Evolutionary conservation across 2,113 vertebrate species (phyloP), one percentile per base, ranked within the genome.

Genomic region (Apteryx mantelli): DNA sequence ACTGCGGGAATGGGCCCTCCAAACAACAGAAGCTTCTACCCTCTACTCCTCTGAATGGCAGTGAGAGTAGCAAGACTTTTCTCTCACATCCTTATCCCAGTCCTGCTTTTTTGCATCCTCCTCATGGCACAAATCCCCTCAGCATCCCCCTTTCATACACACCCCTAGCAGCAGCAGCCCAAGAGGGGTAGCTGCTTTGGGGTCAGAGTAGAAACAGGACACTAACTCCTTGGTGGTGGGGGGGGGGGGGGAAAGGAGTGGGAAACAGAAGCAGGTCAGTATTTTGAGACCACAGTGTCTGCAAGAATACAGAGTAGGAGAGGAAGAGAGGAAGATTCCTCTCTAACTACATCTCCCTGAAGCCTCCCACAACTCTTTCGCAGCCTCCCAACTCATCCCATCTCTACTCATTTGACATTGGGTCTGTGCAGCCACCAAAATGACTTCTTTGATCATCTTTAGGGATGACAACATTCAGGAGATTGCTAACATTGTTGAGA

Each of bases 391-490:
- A 64, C 55, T 91, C 53, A 52, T 86, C 78, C 68, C 79, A n/a
- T 86, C 87, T 88, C 82, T 28, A 9, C 20, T 86, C 68, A 73
- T 40, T 40, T 93, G 50, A 53, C 71, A 94, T 64, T 68, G 90
- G 92, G 60, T 95, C 82, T 74, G 79, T 79, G 70, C 34, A 90
- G 82, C 55, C 88, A 88, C 71, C 76, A 30, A 86, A 93, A 94
- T 34, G 0, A 63, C 69, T 90, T 66, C 73, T 81, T 88, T 90
- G 79, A 88, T 86, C 38, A 44, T 74, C 28, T 81, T 78, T 77
- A 95, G 60, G 21, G 50, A 81, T 88, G 82, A 60, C 76, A 91
- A 65, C 60, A 71, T 93, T 63, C 76, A 88, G 76, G 88, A 90
- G 77, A 78, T 70, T 92, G 40, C 83, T 95, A 93, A 83, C 81